Base-by-base conservation (phyloP, 2,888 invertebrate species). In the Melitaea athalia region DNA sequence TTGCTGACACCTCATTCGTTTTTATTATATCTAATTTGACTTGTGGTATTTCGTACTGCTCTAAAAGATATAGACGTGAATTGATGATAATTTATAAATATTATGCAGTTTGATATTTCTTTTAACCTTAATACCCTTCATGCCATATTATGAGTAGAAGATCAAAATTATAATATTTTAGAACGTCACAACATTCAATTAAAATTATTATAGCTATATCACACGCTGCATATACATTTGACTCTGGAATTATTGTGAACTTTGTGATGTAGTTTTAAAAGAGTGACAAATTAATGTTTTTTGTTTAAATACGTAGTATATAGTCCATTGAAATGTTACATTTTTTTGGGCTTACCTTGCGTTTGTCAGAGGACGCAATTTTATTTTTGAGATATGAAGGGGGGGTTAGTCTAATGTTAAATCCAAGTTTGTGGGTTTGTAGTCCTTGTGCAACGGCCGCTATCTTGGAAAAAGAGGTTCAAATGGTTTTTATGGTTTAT, bases 21-120 rank as follows among this genome's bases (percentile, higher is more conserved):
- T 80, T 81, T 77, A 78, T 75, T 73, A 72, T 71, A 70, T 76
- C 73, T 75, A 81, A 80, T 82, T 77, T 79, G 76, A 77, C 74
- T 73, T 74, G 77, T 77, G 81, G 80, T 82, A 75, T 77, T 76
- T 74, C 71, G 65, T 73, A 68, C 57, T 71, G 43, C 24, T 65
- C 50, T 38, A 52, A 52, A 66, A 68, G 57, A 67, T 70, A 63
- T 67, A 49, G 62, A 52, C 67, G 68, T 70, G 68, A 61, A 59
- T 15, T 43, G 14, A 53, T 64, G 65, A 65, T 70, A 72, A 72
- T 59, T 70, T 70, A 57, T 59, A 52, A 43, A 50, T 8, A 38
- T 38, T 38, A 50, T 60, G 55, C 50, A 61, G 61, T 66, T 71
- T 59, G 38, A 57, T 57, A 57, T 8, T 57, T 42, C 38, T 57